Base-by-base conservation (phyloP, 2,797 vertebrate species). In the Clarias fuscus region DNA sequence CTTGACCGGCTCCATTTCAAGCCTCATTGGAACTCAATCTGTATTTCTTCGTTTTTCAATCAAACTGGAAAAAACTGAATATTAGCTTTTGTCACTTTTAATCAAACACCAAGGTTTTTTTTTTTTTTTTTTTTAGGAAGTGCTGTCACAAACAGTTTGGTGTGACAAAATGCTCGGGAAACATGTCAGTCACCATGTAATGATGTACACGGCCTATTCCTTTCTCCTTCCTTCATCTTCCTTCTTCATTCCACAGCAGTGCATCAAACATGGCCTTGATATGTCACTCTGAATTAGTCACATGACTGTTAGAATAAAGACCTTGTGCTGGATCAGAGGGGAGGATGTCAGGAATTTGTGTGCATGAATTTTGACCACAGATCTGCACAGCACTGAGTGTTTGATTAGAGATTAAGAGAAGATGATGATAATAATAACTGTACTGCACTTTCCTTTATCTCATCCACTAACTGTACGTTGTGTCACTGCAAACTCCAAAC, bases 251-350 rank as follows among this genome's bases (percentile, higher is more conserved):
- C 75, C 58, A 86, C 22, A 33, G 43, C 77, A 76, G 91, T 88
- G 86, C 87, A 89, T 81, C 85, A 48, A 91, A 90, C 83, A 70
- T 89, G 92, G 90, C 92, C 92, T 82, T 93, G 92, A 93, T 93
- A 90, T 92, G 91, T 93, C 92, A 91, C 89, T 86, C 91, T 83
- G 86, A 94, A 92, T 94, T 93, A 92, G 88, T 86, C 56, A 90
- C 90, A 89, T n/a, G 89, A 85, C 88, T 86, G 77, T 88, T 86
- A 64, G 88, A 91, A 89, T 86, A 85, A 91, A 90, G 90, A 89
- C 85, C 82, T 82, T 70, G 37, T 84, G 89, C 88, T 86, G 84
- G 84, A 86, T 89, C 65, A 84, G 84, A 82, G 76, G 71, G 87
- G 86, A 89, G 84, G 84, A 83, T 3, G 78, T 30, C 67, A 56